phyloP scores from a whole-genome alignment of 2,113 vertebrate genomes.

The Brachionichthys hirsutus region DNA sequence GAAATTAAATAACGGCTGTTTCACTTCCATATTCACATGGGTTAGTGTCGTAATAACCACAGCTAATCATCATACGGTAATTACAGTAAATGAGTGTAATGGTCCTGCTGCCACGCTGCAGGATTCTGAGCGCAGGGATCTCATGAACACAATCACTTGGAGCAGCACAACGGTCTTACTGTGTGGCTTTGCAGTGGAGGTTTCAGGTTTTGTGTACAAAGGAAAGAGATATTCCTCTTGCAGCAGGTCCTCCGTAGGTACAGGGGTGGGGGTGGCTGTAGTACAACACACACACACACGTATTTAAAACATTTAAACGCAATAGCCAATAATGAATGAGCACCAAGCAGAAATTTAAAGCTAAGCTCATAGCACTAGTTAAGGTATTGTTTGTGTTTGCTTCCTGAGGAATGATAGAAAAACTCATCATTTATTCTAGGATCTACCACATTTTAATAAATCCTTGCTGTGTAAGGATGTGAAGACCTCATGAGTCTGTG shows the following conservation, averaged over 20 bases:
- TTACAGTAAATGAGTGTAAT: background rate
- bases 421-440: no score
- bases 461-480: no score
- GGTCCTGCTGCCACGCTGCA: background rate
- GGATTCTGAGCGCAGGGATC: background rate
- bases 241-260: slow-evolving; percentile 5
- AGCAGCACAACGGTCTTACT: slow-evolving; percentile 32
- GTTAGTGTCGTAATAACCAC: no score
- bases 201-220: slow-evolving; percentile 33
- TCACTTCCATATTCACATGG: no score
- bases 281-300: slow-evolving; percentile 5
- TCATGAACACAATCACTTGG: background rate
- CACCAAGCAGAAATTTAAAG: no score
- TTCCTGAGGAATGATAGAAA: no score
- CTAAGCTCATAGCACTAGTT: no score
- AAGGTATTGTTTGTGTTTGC: no score
- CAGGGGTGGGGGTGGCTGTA: slow-evolving; percentile 30
- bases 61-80: background rate
- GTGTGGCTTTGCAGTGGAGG: slow-evolving; percentile 41
- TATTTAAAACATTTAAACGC: background rate
- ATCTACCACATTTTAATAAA: no score
- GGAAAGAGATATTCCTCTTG: background rate
- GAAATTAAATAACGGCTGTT: no score
- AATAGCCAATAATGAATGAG: no score
- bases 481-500: no score